Evolutionary conservation across 2,797 vertebrate genomes (phyloP), one percentile per base, ranked within the genome.

Genomic region (Diplodus puntazzo): DNA sequence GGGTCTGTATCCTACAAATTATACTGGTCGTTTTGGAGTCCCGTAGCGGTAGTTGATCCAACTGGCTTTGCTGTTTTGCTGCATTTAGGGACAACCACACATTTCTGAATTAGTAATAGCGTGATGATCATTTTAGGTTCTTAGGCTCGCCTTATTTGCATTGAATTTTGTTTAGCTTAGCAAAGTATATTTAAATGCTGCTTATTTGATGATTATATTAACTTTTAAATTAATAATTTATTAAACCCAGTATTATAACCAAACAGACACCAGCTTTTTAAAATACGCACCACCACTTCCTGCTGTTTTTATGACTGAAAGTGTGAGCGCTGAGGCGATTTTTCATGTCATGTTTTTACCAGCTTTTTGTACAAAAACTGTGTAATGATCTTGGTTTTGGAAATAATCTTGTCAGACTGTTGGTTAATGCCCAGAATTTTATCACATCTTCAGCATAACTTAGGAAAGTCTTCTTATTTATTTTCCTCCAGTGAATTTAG

Each of bases 321-420:
- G 83, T 65, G 80, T 1, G 43, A 82, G 75, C 16, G 17, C 73
- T 27, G 58, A 70, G 75, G 65, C 6, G 11, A 72, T 6, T 71
- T 81, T 63, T 76, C 72, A 25, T 82, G 76, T 84, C 58, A 66
- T 75, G 49, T 70, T 77, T 85, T 77, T 60, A 72, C 55, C 63
- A 1, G 68, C 62, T 80, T 74, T 69, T 43, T 80, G 48, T 20
- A 6, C 60, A 77, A 61, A 83, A 81, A 75, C 57, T 21, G 59
- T 23, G 20, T 49, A 23, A 55, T 42, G 20, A 72, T 65, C 3
- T 83, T 85, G 66, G 50, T 80, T 78, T 79, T 79, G 13, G 68
- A 74, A 52, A n/a, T 81, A 85, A 74, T 73, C 45, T 55, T 79
- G 69, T 79, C 80, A 84, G 61, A 54, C 62, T 59, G 43, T 75